Conservation (phyloP, 2,113 vertebrate genomes). For the Notothenia rossii region DNA sequence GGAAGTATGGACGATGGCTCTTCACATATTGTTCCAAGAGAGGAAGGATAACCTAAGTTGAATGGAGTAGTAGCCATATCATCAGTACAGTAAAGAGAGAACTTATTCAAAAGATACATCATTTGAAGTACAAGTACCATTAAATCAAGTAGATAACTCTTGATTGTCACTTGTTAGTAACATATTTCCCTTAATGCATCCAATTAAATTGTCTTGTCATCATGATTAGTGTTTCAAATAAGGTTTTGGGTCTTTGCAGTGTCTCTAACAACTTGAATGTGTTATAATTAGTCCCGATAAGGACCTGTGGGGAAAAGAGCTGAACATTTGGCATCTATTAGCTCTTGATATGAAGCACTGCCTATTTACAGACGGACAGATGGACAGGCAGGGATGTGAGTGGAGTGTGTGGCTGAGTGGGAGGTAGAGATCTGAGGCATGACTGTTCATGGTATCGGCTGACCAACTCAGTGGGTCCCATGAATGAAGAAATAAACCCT, state of each 20-base stretch:
- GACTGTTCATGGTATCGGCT: conserved; percentile 51
- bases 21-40: conserved; percentile 95
- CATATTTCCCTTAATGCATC: neutral
- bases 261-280: neutral
- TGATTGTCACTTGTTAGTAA: neutral
- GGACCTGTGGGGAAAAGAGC: neutral
- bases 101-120: too few relatives aligned
- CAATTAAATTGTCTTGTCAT: neutral
- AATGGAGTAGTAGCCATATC: neutral
- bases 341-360: conserved; percentile 17
- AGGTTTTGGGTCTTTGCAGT: neutral
- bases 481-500: conserved; percentile 60
- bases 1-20: conserved; percentile 91
- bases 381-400: neutral
- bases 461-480: conserved; percentile 52
- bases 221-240: neutral
- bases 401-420: conserved; percentile 10
- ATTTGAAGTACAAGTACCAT: neutral
- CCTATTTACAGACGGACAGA: conserved; percentile 13
- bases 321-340: neutral
- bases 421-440: conserved; percentile 41
- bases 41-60: conserved; percentile 90
- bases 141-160: neutral
- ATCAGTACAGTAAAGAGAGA: too few relatives aligned
- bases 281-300: neutral